A percentile compares a stretch with the other conserved stretches of the same genome.
These are phyloP conservation scores for Acleris holmiana DNA, from an alignment of 2,888 invertebrate genomes.

Conservation along the genomic window DNA sequence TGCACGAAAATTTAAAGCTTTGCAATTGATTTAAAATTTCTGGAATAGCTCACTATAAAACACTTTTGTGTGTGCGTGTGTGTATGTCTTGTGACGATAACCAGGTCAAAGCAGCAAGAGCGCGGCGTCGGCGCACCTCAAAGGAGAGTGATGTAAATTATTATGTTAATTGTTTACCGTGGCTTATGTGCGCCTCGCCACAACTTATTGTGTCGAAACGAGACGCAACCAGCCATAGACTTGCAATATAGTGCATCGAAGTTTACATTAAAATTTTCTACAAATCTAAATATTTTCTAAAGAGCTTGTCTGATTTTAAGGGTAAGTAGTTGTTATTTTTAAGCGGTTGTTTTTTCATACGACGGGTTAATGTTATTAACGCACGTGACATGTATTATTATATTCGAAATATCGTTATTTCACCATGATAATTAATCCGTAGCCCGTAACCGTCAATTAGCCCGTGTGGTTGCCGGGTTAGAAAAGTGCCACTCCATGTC, in stretches of 20 bases:
- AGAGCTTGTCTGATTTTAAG: no score
- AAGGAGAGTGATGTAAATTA: slow-evolving; percentile 59
- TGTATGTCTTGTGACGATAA: slow-evolving; percentile 9
- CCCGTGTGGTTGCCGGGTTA: no score
- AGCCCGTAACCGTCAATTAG: no score
- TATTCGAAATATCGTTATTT: no score
- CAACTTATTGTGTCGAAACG: slow-evolving; percentile 61
- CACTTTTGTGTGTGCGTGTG: background rate
- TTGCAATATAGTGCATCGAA: slow-evolving; percentile 22
- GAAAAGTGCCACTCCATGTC: no score
- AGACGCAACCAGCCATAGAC: slow-evolving; percentile 56
- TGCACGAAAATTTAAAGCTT: background rate
- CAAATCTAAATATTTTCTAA: no score
- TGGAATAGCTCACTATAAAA: background rate
- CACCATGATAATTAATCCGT: no score
- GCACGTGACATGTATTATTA: no score
- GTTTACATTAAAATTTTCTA: no score
- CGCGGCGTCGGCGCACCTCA: slow-evolving; percentile 57
- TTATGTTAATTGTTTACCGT: slow-evolving; percentile 82
- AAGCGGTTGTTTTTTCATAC: no score
- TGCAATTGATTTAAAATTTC: background rate
- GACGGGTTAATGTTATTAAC: no score
- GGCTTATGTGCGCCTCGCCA: slow-evolving; percentile 73
- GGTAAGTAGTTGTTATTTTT: no score
- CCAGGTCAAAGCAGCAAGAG: slow-evolving; percentile 29